Conservation (phyloP, 2,113 vertebrate species). For the Triplophysa siluroides region DNA sequence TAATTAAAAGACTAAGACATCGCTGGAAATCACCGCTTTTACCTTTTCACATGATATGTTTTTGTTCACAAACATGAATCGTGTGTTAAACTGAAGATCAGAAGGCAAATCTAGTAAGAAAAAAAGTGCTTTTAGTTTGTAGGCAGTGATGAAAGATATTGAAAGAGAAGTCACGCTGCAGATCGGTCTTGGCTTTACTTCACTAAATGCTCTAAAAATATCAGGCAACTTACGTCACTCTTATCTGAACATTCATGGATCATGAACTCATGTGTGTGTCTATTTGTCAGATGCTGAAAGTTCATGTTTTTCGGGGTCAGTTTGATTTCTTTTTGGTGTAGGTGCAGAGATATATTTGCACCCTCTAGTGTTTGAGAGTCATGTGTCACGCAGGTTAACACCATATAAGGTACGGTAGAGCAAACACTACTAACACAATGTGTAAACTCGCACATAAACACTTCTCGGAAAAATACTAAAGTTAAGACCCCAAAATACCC, state of each 20-base stretch:
- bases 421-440: too few species aligned
- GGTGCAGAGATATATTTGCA: conserved; percentile 74
- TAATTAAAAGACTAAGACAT: too few species aligned
- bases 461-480: too few species aligned
- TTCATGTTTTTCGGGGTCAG: conserved; percentile 84
- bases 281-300: conserved; percentile 83
- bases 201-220: conserved; percentile 66
- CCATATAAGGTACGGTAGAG: not conserved
- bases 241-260: conserved; percentile 78
- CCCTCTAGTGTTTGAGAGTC: conserved; percentile 77
- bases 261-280: conserved; percentile 80
- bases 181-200: conserved; percentile 58
- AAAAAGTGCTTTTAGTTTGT: conserved; percentile 58
- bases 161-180: conserved; percentile 62
- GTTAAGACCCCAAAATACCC: too few species aligned
- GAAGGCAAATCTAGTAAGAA: conserved; percentile 60
- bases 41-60: not conserved
- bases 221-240: conserved; percentile 69
- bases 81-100: conserved; percentile 51
- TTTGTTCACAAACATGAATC: not conserved
- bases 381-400: not conserved
- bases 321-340: conserved; percentile 69
- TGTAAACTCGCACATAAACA: too few species aligned
- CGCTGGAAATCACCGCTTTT: not conserved
- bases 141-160: conserved; percentile 67